Evolutionary conservation across 1,140 invertebrate species (phyloP).

Genomic region (Lordiphosa mommai): DNA sequence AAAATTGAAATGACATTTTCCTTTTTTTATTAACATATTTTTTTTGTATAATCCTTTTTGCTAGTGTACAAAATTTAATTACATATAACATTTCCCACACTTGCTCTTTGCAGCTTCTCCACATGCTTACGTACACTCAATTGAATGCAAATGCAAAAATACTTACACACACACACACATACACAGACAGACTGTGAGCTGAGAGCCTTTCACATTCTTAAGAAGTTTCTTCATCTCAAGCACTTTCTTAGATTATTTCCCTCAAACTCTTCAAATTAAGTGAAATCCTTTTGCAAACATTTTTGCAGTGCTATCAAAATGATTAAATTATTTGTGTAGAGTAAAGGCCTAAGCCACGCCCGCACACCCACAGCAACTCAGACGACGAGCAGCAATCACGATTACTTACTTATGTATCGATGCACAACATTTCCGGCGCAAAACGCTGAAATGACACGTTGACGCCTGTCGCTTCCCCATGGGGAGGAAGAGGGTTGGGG

Average conservation of each 20-base stretch:
- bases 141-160: slow-evolving; percentile 21
- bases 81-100: slow-evolving; percentile 23
- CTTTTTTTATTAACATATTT: not conserved
- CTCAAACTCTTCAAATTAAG: not conserved
- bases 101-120: not conserved
- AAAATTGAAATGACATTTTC: not conserved
- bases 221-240: not conserved
- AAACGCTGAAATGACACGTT: slow-evolving; percentile 73
- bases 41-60: too few species aligned
- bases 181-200: slow-evolving; percentile 6
- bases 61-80: too few species aligned
- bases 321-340: slow-evolving; percentile 59
- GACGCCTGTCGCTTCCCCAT: slow-evolving; percentile 3
- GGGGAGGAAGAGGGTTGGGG: not conserved
- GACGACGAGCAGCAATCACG: slow-evolving; percentile 9
- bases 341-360: slow-evolving; percentile 28
- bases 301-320: slow-evolving; percentile 30
- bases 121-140: slow-evolving; percentile 11
- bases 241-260: slow-evolving; percentile 64
- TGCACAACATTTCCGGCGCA: slow-evolving; percentile 69
- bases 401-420: slow-evolving; percentile 46
- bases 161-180: slow-evolving; percentile 55
- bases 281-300: not conserved
- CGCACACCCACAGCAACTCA: not conserved
- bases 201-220: too few species aligned